A percentile compares a stretch with the other conserved stretches of the same genome.
Evolutionary conservation across 1,140 invertebrate genomes (phyloP).

Genomic region (Drosophila nigrodunni): DNA sequence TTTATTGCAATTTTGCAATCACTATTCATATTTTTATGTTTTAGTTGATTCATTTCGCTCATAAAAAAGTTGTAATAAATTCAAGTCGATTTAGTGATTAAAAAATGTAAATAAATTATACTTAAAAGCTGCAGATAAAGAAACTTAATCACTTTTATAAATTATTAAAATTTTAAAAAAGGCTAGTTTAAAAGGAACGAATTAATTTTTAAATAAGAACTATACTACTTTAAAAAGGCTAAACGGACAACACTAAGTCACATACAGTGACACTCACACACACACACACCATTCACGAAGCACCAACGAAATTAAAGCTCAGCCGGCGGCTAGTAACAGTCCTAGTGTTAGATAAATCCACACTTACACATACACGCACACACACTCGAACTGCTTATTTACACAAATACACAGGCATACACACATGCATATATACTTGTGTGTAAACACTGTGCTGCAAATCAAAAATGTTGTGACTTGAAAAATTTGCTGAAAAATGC

Average conservation of each 20-base stretch:
- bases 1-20: too few species aligned
- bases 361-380: neutral
- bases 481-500: constrained; percentile 62
- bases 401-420: neutral
- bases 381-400: neutral
- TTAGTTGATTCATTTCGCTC: too few species aligned
- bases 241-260: constrained; percentile 17
- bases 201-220: too few species aligned
- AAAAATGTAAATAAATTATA: too few species aligned
- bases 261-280: neutral
- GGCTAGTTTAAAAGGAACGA: too few species aligned
- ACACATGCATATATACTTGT: neutral
- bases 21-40: too few species aligned
- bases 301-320: constrained; percentile 19
- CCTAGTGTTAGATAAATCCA: constrained; percentile 15
- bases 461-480: constrained; percentile 18
- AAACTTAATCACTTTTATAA: too few species aligned
- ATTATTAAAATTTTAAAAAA: too few species aligned
- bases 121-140: too few species aligned
- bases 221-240: too few species aligned
- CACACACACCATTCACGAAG: neutral
- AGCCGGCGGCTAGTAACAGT: constrained; percentile 22
- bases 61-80: too few species aligned
- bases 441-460: neutral
- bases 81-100: too few species aligned